Conservation (phyloP, 2,113 vertebrate genomes). For the Gymnocephalus cernua region DNA sequence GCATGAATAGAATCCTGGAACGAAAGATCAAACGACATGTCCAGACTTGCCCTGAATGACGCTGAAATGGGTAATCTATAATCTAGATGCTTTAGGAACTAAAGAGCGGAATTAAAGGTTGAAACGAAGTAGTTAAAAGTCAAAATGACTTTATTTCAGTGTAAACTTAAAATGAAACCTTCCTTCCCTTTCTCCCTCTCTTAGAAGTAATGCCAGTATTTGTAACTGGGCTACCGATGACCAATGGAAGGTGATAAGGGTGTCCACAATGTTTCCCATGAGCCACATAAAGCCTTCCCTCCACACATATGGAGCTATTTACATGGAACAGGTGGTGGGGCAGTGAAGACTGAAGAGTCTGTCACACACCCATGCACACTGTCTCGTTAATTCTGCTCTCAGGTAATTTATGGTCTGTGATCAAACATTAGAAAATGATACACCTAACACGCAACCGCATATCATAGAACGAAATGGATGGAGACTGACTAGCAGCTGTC, state of each 20-base stretch:
- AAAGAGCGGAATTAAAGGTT: not conserved
- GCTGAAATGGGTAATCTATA: not conserved
- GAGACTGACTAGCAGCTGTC: conserved; percentile 60
- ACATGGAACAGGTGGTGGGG: conserved; percentile 67
- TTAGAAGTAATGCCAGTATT: conserved; percentile 36
- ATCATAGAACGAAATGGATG: conserved; percentile 35
- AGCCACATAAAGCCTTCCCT: conserved; percentile 63
- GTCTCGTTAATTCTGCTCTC: conserved; percentile 54
- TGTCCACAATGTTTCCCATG: conserved; percentile 60
- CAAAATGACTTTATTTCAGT: not conserved
- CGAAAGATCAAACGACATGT: conserved; percentile 30
- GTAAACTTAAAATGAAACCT: not conserved
- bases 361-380: conserved; percentile 22
- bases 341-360: conserved; percentile 54
- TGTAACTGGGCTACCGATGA: conserved; percentile 37
- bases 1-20: not conserved
- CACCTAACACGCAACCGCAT: conserved; percentile 54
- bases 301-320: conserved; percentile 71
- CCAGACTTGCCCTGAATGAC: conserved; percentile 23
- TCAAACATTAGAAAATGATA: conserved; percentile 71
- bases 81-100: not conserved
- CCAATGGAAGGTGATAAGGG: conserved; percentile 44
- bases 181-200: not conserved
- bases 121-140: not conserved
- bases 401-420: conserved; percentile 64